A percentile compares a stretch with the other conserved stretches of the same genome.
phyloP scores from a whole-genome alignment of 2,888 invertebrate genomes.

The Syrista parreyssii region DNA sequence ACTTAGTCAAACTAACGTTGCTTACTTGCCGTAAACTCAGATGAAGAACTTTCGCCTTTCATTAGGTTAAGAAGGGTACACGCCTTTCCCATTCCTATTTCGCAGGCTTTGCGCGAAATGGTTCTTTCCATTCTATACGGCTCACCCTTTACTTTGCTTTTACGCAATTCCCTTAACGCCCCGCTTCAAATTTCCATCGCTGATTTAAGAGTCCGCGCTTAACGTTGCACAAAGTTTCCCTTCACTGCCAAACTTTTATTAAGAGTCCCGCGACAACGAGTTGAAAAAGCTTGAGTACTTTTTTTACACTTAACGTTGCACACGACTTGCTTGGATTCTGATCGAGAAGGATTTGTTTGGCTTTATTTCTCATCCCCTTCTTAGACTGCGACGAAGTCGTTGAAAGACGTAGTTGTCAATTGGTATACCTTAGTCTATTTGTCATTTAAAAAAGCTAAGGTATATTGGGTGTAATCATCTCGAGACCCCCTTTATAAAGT shows the following conservation, averaged over 20 bases:
- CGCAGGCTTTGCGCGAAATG: neutral
- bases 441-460: neutral
- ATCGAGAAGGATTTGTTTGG: neutral
- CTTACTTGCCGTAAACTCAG: neutral
- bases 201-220: slow-evolving; percentile 19
- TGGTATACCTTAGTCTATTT: neutral
- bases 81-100: slow-evolving; percentile 2
- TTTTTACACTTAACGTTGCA: neutral
- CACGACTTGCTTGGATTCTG: neutral
- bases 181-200: slow-evolving; percentile 19
- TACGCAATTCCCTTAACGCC: slow-evolving; percentile 19
- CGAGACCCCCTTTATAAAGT: neutral
- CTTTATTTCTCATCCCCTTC: neutral
- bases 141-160: slow-evolving; percentile 21
- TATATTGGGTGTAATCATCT: neutral
- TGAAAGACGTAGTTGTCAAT: neutral
- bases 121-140: neutral
- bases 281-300: neutral
- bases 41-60: slow-evolving; percentile 14
- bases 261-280: neutral
- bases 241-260: neutral
- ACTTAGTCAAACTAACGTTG: neutral
- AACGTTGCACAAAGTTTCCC: neutral
- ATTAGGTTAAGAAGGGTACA: slow-evolving; percentile 11
- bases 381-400: neutral